Evolutionary conservation across 1,140 invertebrate species (phyloP), one percentile per base, ranked within the genome.

Genomic region (Diplogasteroides magnus): DNA sequence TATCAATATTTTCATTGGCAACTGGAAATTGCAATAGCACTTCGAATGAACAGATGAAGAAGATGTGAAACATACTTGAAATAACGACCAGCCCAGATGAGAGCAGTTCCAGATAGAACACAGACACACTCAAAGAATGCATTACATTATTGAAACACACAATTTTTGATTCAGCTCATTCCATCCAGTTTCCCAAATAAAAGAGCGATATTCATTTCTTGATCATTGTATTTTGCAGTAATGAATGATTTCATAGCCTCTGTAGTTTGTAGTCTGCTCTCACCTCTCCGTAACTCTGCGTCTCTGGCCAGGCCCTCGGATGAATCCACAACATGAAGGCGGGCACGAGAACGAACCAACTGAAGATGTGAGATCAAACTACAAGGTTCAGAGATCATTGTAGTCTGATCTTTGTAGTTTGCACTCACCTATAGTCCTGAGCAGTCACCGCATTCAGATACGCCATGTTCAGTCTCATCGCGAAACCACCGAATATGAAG

Each of bases 271-370:
- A 48, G 6, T 48, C 19, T 48, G 37, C 6, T 48, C 37, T 48
- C 2, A 65, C 64, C 60, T 72, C 70, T 29, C 68, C 64, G 48
- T 71, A 72, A 68, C 70, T 72, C 70, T 72, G 70, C 13, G 70
- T 72, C 37, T 72, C 70, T 13, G 70, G 70, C 70, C 70, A 72
- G 23, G 70, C 55, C 1, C 70, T n/a, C 14, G 70, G 70, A 31
- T 73, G 68, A 26, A 72, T 29, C 32, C 32, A 72, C 25, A 72
- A 68, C 23, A 66, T 19, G 58, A 72, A 28, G 56, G 48, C 23
- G 69, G 68, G 32, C 15, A 72, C 14, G 31, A 26, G 27, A 48
- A 31, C 28, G 69, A 72, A 37, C 32, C 56, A 69, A 56, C 60
- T n/a, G 70, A 72, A 65, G 48, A 65, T 32, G n/a, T n/a, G n/a